Conservation (phyloP, 2,797 vertebrate genomes). For the Mergus octosetaceus region DNA sequence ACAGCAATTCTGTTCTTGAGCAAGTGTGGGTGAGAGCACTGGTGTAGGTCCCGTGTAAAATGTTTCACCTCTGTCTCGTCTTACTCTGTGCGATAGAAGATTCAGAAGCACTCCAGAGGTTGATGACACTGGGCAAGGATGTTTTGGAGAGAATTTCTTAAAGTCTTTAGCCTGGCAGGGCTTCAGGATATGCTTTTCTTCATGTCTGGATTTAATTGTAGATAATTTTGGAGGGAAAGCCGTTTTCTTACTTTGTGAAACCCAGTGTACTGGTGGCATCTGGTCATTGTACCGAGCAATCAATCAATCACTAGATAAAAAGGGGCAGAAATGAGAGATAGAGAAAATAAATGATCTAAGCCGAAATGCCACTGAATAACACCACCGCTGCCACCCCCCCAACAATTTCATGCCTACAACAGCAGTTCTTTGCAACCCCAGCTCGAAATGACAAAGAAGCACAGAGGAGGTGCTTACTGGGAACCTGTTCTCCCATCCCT, state of each 20-base stretch:
- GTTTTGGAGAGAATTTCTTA: neutral
- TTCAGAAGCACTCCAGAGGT: neutral
- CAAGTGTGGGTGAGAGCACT: neutral
- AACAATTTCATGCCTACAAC: neutral
- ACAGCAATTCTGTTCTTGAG: neutral
- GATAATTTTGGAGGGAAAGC: slow-evolving; percentile 18
- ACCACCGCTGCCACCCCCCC: too few species aligned
- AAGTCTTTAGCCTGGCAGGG: neutral
- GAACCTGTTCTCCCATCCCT: neutral
- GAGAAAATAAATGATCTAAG: neutral
- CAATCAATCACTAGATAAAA: slow-evolving; percentile 44
- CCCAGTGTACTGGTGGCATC: neutral
- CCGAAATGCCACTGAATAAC: neutral
- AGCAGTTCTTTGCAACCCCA: slow-evolving; percentile 14
- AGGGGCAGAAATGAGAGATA: slow-evolving; percentile 5
- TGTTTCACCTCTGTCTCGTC: neutral
- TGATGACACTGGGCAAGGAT: neutral
- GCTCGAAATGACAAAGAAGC: neutral
- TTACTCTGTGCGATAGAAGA: neutral
- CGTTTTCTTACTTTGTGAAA: neutral
- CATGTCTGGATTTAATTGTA: slow-evolving; percentile 50
- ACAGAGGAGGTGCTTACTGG: neutral
- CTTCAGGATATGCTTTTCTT: neutral
- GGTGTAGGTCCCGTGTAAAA: neutral
- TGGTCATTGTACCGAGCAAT: slow-evolving; percentile 45